Conservation (phyloP, 2,113 vertebrate species). For the Prionailurus bengalensis region DNA sequence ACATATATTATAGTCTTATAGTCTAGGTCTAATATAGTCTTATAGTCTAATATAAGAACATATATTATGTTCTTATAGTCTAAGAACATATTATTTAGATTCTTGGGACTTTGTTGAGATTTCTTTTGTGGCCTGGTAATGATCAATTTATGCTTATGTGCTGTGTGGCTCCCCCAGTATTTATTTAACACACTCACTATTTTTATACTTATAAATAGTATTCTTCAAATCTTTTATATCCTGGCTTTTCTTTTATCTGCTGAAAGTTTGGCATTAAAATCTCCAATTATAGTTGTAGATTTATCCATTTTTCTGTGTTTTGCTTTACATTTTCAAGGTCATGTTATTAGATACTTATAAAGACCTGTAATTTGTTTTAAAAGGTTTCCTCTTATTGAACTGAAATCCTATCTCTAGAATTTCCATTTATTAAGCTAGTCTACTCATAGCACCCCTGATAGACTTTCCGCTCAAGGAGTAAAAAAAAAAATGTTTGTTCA, state of each 20-base stretch:
- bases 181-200: neutral
- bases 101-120: neutral
- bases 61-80: neutral
- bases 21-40: no score
- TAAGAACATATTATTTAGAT: slow-evolving; percentile 21
- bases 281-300: neutral
- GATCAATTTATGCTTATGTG: neutral
- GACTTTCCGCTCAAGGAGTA: neutral
- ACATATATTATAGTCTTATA: neutral
- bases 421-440: neutral
- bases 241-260: slow-evolving; percentile 41
- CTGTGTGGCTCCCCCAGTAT: neutral
- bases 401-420: neutral
- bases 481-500: neutral
- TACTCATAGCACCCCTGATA: neutral
- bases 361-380: neutral
- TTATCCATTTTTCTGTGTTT: slow-evolving; percentile 11
- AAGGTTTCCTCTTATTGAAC: neutral
- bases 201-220: neutral
- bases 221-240: neutral
- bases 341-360: neutral
- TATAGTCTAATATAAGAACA: no score
- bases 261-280: neutral
- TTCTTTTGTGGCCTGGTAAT: neutral
- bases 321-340: neutral